A percentile compares a stretch with the other conserved stretches of the same genome.
phyloP scores from a whole-genome alignment of 1,140 invertebrate genomes.

The Hyles vespertilio region DNA sequence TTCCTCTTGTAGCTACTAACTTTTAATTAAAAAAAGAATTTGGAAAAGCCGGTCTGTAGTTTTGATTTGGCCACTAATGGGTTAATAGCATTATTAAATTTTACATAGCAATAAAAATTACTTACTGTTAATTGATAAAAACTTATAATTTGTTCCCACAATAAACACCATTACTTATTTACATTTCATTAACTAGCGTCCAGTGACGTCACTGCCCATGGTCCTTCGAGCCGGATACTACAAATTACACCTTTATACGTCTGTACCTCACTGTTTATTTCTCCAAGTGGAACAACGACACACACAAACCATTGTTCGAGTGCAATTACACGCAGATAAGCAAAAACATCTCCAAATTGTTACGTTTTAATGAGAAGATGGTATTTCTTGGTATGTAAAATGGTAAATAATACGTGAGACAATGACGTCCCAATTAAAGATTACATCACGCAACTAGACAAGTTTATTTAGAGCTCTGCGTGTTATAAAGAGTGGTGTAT shows the following conservation, averaged over 20 bases:
- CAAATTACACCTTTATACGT: constrained; percentile 1
- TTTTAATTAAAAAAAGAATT: too few relatives aligned
- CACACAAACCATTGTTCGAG: constrained; percentile 4
- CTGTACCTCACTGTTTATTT: not conserved
- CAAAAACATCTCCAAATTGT: constrained; percentile 6
- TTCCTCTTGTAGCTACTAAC: too few relatives aligned
- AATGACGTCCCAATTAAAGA: constrained; percentile 11
- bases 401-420: constrained; percentile 20
- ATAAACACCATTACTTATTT: too few relatives aligned
- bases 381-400: constrained; percentile 8
- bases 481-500: not conserved
- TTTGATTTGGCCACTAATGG: too few relatives aligned
- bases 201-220: not conserved
- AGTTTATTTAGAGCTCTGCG: not conserved
- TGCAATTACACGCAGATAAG: not conserved
- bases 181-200: too few relatives aligned
- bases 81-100: not conserved
- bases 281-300: not conserved
- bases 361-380: constrained; percentile 16
- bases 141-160: too few relatives aligned
- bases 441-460: constrained; percentile 6
- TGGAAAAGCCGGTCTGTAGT: too few relatives aligned
- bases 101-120: too few relatives aligned
- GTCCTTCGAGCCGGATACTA: constrained; percentile 4
- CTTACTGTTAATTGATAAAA: too few relatives aligned